Conservation (phyloP, 2,797 vertebrate genomes). For the Strix occidentalis region DNA sequence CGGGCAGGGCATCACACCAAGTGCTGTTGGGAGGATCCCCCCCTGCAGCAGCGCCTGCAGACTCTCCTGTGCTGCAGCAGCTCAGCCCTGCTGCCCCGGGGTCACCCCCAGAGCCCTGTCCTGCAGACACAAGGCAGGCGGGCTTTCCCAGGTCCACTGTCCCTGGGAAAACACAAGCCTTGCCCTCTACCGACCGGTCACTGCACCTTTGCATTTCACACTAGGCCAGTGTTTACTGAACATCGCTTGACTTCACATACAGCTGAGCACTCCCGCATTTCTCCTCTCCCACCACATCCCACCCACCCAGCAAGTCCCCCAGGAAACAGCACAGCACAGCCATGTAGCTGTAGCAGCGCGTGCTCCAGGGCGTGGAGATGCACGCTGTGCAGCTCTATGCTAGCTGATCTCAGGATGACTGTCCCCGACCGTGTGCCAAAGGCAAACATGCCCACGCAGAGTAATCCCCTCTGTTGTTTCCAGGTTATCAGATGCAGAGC, state of each 20-base stretch:
- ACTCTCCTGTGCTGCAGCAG: not conserved
- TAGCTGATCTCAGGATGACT: fast-evolving
- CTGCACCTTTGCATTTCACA: not conserved
- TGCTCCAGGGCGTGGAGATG: no score
- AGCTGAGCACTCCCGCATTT: not conserved
- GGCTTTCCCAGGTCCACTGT: not conserved
- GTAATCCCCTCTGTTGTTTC: not conserved
- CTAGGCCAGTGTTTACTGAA: not conserved
- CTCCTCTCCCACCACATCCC: not conserved
- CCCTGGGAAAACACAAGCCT: not conserved
- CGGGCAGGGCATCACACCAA: not conserved
- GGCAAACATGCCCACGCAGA: not conserved
- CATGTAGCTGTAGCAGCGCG: not conserved
- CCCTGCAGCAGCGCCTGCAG: not conserved
- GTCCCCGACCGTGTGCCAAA: fast-evolving
- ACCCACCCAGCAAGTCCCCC: not conserved
- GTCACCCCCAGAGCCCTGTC: not conserved
- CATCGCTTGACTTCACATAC: fast-evolving
- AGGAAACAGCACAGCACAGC: not conserved
- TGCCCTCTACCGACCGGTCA: fast-evolving
- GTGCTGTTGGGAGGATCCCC: not conserved
- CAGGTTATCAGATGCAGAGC: slow-evolving; percentile 67
- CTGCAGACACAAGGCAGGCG: not conserved
- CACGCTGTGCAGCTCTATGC: no score
- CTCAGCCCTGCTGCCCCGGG: no score